Percentiles rank a stretch among this genome's conserved stretches.
These are phyloP conservation scores for Tylochromis polylepis DNA, from an alignment of 2,113 vertebrate species.

Conservation along the genomic window DNA sequence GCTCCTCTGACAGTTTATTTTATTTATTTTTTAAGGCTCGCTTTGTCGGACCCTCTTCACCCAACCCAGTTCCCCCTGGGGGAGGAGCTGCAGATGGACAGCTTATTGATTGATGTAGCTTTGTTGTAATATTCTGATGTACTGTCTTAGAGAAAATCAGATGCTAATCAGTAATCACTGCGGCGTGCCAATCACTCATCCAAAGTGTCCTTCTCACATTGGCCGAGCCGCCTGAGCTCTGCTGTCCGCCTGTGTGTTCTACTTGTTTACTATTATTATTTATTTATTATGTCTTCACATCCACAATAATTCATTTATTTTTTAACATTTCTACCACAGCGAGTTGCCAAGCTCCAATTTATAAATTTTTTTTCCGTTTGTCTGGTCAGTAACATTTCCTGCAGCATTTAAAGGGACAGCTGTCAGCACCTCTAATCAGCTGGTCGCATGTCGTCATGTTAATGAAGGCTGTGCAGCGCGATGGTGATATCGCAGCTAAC, in stretches of 20 bases:
- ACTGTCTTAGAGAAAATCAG: constrained; percentile 5
- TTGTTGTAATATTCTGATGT: not conserved
- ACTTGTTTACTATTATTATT: not conserved
- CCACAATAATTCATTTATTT: not conserved
- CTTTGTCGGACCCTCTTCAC: not conserved
- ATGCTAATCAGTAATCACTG: constrained; percentile 10
- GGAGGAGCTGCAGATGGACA: constrained; percentile 1
- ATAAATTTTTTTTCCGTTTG: not conserved
- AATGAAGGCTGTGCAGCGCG: not conserved
- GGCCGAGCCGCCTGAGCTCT: not conserved
- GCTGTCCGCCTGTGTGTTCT: not conserved
- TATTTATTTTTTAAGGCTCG: not conserved
- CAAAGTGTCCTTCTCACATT: not conserved
- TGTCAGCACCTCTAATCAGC: constrained; percentile 16
- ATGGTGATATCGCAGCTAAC: not conserved
- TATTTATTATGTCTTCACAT: not conserved
- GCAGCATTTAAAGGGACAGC: not conserved
- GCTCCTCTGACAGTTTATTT: not conserved
- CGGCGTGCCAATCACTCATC: not conserved
- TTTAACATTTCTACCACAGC: not conserved
- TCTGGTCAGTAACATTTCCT: constrained; percentile 8
- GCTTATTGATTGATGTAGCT: constrained; percentile 8
- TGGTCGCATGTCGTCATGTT: not conserved
- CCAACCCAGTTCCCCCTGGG: not conserved
- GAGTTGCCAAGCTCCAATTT: not conserved